Conservation (phyloP, 2,888 invertebrate species). For the Trichogramma dendrolimi region DNA sequence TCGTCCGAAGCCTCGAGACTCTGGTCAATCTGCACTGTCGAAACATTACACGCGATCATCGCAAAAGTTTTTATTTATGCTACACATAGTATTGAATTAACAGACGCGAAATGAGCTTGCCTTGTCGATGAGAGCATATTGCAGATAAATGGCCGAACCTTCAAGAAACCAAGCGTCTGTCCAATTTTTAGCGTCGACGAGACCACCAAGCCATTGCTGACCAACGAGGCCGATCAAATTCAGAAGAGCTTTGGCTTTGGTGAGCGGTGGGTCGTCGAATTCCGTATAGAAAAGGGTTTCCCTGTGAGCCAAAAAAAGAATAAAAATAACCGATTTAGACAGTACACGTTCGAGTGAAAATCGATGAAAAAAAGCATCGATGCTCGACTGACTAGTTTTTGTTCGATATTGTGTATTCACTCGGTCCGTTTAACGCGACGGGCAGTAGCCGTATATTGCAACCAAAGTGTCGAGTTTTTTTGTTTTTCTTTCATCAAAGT, state of each 20-base stretch:
- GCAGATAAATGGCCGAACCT: slow-evolving; percentile 56
- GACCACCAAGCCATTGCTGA: slow-evolving; percentile 55
- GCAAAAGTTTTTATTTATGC: slow-evolving; percentile 1
- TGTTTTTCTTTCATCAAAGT: slow-evolving; percentile 1
- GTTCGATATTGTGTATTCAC: no score
- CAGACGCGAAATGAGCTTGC: slow-evolving; percentile 31
- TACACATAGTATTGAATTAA: not conserved
- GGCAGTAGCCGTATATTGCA: not conserved
- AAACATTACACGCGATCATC: slow-evolving; percentile 1
- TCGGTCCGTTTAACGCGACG: no score
- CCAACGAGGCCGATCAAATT: slow-evolving; percentile 41
- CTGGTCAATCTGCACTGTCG: slow-evolving; percentile 33
- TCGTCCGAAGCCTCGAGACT: slow-evolving; percentile 30
- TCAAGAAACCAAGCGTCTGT: slow-evolving; percentile 49
- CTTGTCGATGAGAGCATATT: slow-evolving; percentile 48
- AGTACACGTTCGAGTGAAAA: no score
- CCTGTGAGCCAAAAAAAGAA: slow-evolving; percentile 30
- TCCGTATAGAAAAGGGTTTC: slow-evolving; percentile 37
- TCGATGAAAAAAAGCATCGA: not conserved
- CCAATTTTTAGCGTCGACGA: slow-evolving; percentile 45
- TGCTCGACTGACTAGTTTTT: not conserved
- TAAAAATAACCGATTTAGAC: not conserved
- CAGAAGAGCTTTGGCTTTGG: slow-evolving; percentile 34
- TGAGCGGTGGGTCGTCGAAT: slow-evolving; percentile 32
- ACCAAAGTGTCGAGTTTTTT: not conserved